These are phyloP conservation scores for Menura novaehollandiae DNA, from an alignment of 2,113 vertebrate species.

Conservation along the genomic window DNA sequence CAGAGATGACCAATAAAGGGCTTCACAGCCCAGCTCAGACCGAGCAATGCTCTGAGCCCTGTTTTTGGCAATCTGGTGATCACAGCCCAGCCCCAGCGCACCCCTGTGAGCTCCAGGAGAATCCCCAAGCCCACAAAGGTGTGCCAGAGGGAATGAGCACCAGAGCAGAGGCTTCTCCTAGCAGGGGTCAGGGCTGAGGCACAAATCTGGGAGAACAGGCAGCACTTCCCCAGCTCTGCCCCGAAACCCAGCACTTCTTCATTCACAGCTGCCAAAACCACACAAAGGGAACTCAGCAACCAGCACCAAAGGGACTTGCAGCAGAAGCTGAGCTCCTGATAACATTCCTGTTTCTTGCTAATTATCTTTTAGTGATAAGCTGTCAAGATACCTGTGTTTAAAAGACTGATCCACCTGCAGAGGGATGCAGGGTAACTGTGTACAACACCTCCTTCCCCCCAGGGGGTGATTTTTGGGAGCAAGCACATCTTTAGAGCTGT, in stretches of 20 bases:
- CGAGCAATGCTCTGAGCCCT: background rate
- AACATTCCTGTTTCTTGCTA: background rate
- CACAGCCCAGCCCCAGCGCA: background rate
- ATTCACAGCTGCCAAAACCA: background rate
- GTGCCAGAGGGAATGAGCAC: accelerated
- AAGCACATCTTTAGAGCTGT: background rate
- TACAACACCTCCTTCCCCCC: background rate
- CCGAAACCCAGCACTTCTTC: background rate
- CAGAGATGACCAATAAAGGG: accelerated
- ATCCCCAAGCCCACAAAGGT: background rate
- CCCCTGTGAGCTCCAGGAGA: background rate
- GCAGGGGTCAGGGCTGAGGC: background rate
- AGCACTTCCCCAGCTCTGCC: background rate
- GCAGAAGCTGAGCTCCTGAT: background rate
- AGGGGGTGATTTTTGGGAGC: background rate
- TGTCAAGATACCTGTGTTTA: background rate
- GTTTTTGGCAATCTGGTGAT: background rate
- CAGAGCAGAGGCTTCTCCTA: background rate
- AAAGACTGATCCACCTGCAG: background rate
- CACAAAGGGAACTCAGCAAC: background rate
- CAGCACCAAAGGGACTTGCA: background rate
- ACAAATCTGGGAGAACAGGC: background rate
- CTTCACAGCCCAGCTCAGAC: background rate
- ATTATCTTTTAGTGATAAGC: background rate
- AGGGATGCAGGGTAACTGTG: background rate